Percentiles rank a stretch among this genome's conserved stretches.
Evolutionary conservation across 2,888 invertebrate species (phyloP).

Genomic region (Gastracanthus pulcherrimus): DNA sequence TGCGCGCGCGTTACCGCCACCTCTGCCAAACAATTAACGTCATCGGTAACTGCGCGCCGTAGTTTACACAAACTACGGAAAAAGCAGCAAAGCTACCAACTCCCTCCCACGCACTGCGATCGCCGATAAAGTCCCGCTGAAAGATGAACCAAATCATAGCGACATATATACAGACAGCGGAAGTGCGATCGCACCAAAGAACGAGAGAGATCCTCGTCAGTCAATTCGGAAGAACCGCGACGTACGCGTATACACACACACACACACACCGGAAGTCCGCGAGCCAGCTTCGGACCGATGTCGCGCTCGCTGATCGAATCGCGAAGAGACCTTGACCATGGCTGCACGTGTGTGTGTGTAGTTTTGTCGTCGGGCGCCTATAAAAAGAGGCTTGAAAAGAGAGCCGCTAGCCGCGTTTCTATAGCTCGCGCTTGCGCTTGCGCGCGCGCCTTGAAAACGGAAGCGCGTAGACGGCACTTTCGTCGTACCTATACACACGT

Average conservation of each 20-base stretch:
- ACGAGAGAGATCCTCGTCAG: background rate
- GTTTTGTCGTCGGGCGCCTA: background rate
- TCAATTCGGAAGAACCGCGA: background rate
- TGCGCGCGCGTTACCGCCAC: too few relatives aligned
- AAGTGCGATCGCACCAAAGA: too few relatives aligned
- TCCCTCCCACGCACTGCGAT: too few relatives aligned
- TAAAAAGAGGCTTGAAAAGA: constrained; percentile 18
- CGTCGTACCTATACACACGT: background rate
- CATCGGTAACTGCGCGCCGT: too few relatives aligned
- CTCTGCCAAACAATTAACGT: too few relatives aligned
- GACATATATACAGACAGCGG: too few relatives aligned
- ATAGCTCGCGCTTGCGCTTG: background rate
- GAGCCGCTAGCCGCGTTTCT: constrained; percentile 9
- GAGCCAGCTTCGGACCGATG: too few relatives aligned
- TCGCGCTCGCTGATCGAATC: constrained; percentile 25
- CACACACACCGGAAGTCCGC: constrained; percentile 9
- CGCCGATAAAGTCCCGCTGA: too few relatives aligned
- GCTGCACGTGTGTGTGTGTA: background rate
- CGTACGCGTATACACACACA: background rate
- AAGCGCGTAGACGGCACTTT: constrained; percentile 4
- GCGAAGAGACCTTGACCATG: constrained; percentile 44
- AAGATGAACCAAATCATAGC: too few relatives aligned
- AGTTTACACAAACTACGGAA: too few relatives aligned
- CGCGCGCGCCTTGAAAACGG: constrained; percentile 10
- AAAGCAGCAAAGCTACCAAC: too few relatives aligned